Evolutionary conservation across 2,113 vertebrate species (phyloP), one percentile per base, ranked within the genome.

Genomic region (rabbit (Oryctolagus cuniculus)): DNA sequence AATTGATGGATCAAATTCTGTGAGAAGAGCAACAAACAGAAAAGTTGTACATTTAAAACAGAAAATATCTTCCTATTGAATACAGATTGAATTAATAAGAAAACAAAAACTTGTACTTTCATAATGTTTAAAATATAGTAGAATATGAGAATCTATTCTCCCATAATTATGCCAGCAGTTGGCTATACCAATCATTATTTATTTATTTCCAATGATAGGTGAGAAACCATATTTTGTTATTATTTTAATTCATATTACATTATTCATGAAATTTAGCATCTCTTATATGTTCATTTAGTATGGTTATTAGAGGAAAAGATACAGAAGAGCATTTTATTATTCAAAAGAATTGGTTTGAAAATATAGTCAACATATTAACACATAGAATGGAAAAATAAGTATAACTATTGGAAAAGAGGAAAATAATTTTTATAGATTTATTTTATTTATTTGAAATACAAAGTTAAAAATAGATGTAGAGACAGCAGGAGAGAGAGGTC

Each of bases 231-330:
- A 53, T 31, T 89, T 89, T 95, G 36, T 85, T 90, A 73, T 80
- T 90, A 15, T 81, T 96, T 95, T 89, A 89, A 96, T 94, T 96
- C 93, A 53, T 22, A 90, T 90, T 53, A 36, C 13, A 87, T 92
- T 92, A 95, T 94, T 89, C 58, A 91, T 89, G 53, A 93, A 4
- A 4, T 72, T 80, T 21, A 85, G 80, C 63, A 89, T 89, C 63
- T 95, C 67, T 89, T 93, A 24, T 69, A 51, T 53, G 13, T 70
- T 93, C 61, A 70, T 66, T 93, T 31, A 94, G 58, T 38, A n/a
- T 58, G 25, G 9, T 70, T 95, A 86, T 83, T 95, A 93, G 17
- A 89, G 6, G 86, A 90, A 36, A 44, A 94, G 58, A 34, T 78
- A 83, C 7, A 89, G 64, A 92, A 88, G 3, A 91, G 34, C 25